Conservation (phyloP, 2,888 invertebrate genomes). For the Calephelis perditalis region DNA sequence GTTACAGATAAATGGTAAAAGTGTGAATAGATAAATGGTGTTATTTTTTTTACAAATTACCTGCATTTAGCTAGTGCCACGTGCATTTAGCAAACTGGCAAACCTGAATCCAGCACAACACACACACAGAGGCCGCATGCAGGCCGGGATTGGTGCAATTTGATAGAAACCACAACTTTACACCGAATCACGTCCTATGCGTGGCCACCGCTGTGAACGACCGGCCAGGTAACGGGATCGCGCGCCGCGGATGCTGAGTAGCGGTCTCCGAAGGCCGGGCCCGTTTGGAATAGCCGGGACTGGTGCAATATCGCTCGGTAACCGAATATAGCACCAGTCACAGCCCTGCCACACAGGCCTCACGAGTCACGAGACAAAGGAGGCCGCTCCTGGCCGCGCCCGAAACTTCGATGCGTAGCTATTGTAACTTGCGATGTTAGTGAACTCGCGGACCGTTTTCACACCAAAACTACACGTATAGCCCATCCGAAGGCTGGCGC, state of each 20-base stretch:
- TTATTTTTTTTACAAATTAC: conserved; percentile 28
- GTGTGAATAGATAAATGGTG: not conserved
- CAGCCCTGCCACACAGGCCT: conserved; percentile 74
- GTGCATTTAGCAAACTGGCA: conserved; percentile 27
- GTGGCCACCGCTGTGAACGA: conserved; percentile 73
- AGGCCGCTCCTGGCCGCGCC: conserved; percentile 57
- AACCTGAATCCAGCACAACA: conserved; percentile 36
- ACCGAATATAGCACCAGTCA: conserved; percentile 76
- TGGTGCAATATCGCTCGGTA: conserved; percentile 74
- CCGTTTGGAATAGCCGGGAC: conserved; percentile 79
- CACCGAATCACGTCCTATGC: conserved; percentile 77
- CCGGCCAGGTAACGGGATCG: conserved; percentile 71
- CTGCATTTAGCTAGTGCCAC: conserved; percentile 30
- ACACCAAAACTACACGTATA: conserved; percentile 35
- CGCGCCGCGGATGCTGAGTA: conserved; percentile 73
- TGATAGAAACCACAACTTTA: conserved; percentile 70
- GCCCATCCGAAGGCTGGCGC: conserved; percentile 45
- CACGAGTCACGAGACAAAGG: conserved; percentile 51
- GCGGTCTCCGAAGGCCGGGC: conserved; percentile 68
- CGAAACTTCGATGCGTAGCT: conserved; percentile 21
- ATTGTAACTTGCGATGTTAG: conserved; percentile 30
- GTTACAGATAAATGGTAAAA: not conserved
- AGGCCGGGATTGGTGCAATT: conserved; percentile 80
- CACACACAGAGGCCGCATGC: conserved; percentile 59
- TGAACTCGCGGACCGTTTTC: conserved; percentile 33